phyloP scores from a whole-genome alignment of 1,140 invertebrate species.

The Lasaia peninsularis region DNA sequence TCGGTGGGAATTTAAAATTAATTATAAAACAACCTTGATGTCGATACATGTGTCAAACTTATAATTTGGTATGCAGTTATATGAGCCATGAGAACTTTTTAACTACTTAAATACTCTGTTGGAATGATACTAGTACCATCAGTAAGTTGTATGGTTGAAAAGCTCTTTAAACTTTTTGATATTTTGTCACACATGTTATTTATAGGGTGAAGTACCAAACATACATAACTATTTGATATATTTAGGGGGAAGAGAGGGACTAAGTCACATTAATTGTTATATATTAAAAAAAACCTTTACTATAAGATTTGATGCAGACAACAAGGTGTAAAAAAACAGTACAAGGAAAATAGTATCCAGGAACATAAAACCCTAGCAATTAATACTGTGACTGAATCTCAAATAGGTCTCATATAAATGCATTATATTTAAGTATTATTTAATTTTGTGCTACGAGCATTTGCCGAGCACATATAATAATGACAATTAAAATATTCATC shows the following conservation, averaged over 20 bases:
- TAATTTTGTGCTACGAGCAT: neutral
- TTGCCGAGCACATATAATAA: conserved; percentile 24
- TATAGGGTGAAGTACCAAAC: neutral
- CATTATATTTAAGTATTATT: neutral
- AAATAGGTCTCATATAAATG: conserved; percentile 3
- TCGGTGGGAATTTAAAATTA: neutral
- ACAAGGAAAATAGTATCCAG: neutral
- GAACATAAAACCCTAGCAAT: conserved; percentile 5
- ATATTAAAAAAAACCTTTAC: too few species aligned
- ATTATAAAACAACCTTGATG: neutral
- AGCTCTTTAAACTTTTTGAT: neutral
- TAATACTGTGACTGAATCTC: neutral
- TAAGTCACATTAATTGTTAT: too few species aligned
- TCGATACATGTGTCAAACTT: conserved; percentile 24
- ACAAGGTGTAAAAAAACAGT: neutral
- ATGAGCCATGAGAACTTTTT: neutral
- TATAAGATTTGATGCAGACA: too few species aligned
- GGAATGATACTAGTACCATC: too few species aligned
- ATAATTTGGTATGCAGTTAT: conserved; percentile 7
- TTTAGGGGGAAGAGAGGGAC: too few species aligned
- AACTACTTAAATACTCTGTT: too few species aligned
- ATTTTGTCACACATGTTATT: neutral
- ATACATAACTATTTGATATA: too few species aligned
- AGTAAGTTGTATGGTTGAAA: neutral
- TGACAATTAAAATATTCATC: conserved; percentile 49